Conservation (phyloP, 2,113 vertebrate species). For the Hippolais icterina region DNA sequence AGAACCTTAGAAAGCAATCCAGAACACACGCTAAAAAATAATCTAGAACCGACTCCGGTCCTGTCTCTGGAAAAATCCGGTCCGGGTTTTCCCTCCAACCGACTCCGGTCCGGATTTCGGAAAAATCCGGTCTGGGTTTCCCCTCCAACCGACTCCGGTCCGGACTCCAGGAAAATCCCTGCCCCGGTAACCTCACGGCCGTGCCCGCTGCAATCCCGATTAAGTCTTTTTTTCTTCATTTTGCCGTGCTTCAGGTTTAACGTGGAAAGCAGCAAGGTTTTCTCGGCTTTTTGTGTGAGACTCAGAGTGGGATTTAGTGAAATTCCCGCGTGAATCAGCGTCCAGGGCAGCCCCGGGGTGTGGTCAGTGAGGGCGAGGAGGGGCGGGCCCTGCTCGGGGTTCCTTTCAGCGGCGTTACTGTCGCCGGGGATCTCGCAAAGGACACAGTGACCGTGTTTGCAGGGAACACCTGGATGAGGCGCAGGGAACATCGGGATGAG, state of each 20-base stretch:
- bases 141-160: too few species aligned
- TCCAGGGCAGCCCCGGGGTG: background rate
- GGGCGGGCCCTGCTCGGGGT: background rate
- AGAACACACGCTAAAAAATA: too few species aligned
- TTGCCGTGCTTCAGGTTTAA: background rate
- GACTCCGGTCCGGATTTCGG: too few species aligned
- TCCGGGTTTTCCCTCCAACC: too few species aligned
- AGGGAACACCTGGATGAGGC: too few species aligned
- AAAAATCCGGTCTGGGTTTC: too few species aligned
- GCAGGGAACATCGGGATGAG: background rate
- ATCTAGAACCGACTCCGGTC: too few species aligned
- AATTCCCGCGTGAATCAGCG: background rate
- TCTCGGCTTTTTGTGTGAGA: background rate
- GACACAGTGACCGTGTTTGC: background rate
- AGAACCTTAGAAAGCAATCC: too few species aligned
- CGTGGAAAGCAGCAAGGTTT: background rate
- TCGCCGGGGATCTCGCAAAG: background rate
- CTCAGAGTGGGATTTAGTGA: background rate
- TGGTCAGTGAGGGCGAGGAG: background rate
- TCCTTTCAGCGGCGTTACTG: background rate
- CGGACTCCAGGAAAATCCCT: too few species aligned
- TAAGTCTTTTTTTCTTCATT: accelerated
- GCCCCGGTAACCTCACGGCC: background rate
- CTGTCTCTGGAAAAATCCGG: too few species aligned
- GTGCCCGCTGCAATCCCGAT: background rate